Base-by-base conservation (phyloP, 2,797 vertebrate species). In the Lithobates pipiens region DNA sequence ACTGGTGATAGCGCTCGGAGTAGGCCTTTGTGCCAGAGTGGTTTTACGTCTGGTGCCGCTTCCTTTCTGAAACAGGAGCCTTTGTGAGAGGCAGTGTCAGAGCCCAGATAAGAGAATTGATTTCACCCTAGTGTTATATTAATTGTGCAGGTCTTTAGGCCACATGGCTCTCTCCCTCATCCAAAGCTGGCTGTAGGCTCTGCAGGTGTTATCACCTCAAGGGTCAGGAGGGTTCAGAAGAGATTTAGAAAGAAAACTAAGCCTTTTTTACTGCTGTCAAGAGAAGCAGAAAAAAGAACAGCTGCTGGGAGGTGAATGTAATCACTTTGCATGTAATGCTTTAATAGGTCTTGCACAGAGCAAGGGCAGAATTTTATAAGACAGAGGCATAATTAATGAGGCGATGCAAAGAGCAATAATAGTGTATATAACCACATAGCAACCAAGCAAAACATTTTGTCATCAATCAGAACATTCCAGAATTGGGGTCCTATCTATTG, bases 141-240 rank as follows among this genome's bases (percentile, higher is more conserved):
- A 77, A 84, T 77, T 29, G 65, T 84, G 75, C 67, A 44, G 65
- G 29, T 84, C 82, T 77, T 54, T 27, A 71, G 73, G 71, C 65
- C 57, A 25, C 82, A 63, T 72, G n/a, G 75, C 68, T 61, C 82
- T 71, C 70, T 44, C 68, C 75, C 73, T 32, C 75, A 7, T 84
- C 75, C 21, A n/a, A 77, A 77, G 36, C 39, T 63, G 50, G 82
- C 75, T 84, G 11, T 25, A 70, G 82, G 75, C 75, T 61, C 82
- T 63, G 75, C 75, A 77, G 82, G 82, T 77, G 82, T 72, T 84
- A 77, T 84, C 82, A 77, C 75, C 82, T 84, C 75, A 77, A 77
- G 82, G 82, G 75, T 77, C 82, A 84, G n/a, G 46, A 11, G 34
- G 67, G 42, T 57, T 63, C 70, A 70, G 70, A 77, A 77, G 70